Conservation (phyloP, 1,140 invertebrate genomes). For the Cotesia typhae region DNA sequence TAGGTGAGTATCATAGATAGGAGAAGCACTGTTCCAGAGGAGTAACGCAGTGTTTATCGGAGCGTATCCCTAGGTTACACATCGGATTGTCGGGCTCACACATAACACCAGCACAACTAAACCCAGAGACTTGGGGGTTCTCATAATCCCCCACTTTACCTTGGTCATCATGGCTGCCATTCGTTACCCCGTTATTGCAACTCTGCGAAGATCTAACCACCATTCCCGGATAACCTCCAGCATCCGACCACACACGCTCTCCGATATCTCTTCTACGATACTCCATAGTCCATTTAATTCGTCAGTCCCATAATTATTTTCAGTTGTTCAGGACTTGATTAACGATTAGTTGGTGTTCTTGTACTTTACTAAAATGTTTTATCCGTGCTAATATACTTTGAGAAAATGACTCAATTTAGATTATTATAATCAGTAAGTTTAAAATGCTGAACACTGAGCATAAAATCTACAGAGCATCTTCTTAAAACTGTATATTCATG, state of each 20-base stretch:
- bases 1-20: slow-evolving; percentile 37
- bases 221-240: slow-evolving; percentile 38
- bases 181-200: slow-evolving; percentile 45
- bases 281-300: slow-evolving; percentile 5
- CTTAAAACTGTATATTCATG: not conserved
- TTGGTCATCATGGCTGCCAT: slow-evolving; percentile 48
- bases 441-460: no score
- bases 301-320: slow-evolving; percentile 3
- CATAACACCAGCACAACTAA: not conserved
- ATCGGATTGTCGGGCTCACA: slow-evolving; percentile 23
- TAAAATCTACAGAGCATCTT: no score
- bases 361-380: no score
- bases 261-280: not conserved
- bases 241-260: slow-evolving; percentile 15
- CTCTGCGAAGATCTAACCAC: slow-evolving; percentile 40
- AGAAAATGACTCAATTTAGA: no score
- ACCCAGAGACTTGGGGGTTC: slow-evolving; percentile 45
- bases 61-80: slow-evolving; percentile 47
- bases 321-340: not conserved
- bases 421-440: no score
- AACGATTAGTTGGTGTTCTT: not conserved
- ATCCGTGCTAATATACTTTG: no score
- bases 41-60: slow-evolving; percentile 61
- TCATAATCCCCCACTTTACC: slow-evolving; percentile 49
- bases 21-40: slow-evolving; percentile 51